Evolutionary conservation across 1,140 invertebrate genomes (phyloP).

Genomic region (Aphidius ervi): DNA sequence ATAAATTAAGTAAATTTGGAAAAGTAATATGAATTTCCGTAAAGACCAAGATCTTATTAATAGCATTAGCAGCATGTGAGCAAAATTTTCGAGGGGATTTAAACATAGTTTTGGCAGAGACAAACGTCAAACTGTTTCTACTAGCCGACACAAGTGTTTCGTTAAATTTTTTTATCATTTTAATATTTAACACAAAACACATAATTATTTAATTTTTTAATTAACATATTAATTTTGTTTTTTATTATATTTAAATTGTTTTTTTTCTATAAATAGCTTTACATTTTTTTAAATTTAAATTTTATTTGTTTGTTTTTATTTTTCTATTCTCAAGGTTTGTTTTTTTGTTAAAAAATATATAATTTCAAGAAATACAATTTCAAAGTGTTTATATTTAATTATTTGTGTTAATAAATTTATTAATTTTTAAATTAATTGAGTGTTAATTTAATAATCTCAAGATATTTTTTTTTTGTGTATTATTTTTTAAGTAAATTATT

Average conservation of each 20-base stretch:
- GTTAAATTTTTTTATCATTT: not conserved
- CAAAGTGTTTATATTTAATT: too few relatives aligned
- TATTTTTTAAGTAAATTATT: too few relatives aligned
- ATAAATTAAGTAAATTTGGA: not conserved
- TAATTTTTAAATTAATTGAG: too few relatives aligned
- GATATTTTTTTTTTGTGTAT: too few relatives aligned
- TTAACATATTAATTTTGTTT: not conserved
- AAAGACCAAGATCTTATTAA: slow-evolving; percentile 44
- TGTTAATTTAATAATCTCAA: too few relatives aligned
- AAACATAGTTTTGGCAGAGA: slow-evolving; percentile 53
- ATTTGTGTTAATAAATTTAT: too few relatives aligned
- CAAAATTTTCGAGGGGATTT: slow-evolving; percentile 33
- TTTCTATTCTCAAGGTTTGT: too few relatives aligned
- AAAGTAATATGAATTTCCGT: slow-evolving; percentile 32
- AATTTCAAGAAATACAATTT: too few relatives aligned
- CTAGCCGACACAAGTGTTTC: slow-evolving; percentile 32
- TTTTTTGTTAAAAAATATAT: too few relatives aligned
- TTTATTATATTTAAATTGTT: not conserved
- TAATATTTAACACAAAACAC: not conserved
- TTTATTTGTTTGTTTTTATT: too few relatives aligned
- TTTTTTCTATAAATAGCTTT: too few relatives aligned
- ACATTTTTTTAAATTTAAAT: too few relatives aligned
- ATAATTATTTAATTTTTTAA: not conserved
- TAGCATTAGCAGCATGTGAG: slow-evolving; percentile 39
- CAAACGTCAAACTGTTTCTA: slow-evolving; percentile 50